A percentile compares a stretch with the other conserved stretches of the same genome.
phyloP scores from a whole-genome alignment of 1,140 invertebrate genomes.

The Teleopsis dalmanni region DNA sequence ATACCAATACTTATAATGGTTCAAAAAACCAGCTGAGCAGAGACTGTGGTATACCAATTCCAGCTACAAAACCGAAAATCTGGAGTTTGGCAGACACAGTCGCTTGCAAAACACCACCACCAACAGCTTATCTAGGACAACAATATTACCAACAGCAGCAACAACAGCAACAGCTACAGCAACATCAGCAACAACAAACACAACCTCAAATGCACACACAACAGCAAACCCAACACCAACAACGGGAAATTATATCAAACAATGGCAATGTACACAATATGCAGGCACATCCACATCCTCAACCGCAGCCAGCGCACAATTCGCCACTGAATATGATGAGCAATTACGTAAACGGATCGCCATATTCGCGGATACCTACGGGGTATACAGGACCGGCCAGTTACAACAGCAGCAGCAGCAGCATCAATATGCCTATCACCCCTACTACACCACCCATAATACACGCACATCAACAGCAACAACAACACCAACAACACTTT shows the following conservation, averaged over 20 bases:
- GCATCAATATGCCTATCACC: slow-evolving; percentile 24
- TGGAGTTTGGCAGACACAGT: slow-evolving; percentile 95
- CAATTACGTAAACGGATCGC: slow-evolving; percentile 41
- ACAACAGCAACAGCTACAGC: slow-evolving; percentile 15
- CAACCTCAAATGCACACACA: slow-evolving; percentile 9
- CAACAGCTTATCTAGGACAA: slow-evolving; percentile 42
- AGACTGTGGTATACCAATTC: slow-evolving; percentile 76
- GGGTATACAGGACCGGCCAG: slow-evolving; percentile 30
- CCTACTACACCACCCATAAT: slow-evolving; percentile 10
- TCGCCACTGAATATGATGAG: slow-evolving; percentile 30
- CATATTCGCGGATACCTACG: slow-evolving; percentile 42
- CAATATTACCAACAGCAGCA: slow-evolving; percentile 24
- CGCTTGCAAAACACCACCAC: slow-evolving; percentile 88
- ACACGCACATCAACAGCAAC: slow-evolving; percentile 24
- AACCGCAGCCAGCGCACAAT: slow-evolving; percentile 3
- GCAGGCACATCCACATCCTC: no score
- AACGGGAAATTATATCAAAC: no score
- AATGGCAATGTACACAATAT: no score
- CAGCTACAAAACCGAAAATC: slow-evolving; percentile 92
- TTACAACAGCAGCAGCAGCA: slow-evolving; percentile 18
- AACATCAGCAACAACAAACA: slow-evolving; percentile 3
- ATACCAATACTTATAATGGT: slow-evolving; percentile 62
- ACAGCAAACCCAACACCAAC: slow-evolving; percentile 5
- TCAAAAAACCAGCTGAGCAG: slow-evolving; percentile 47
- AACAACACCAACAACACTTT: slow-evolving; percentile 13